Base-by-base conservation (phyloP, 2,888 invertebrate species). In the Sipunculus nudus region DNA sequence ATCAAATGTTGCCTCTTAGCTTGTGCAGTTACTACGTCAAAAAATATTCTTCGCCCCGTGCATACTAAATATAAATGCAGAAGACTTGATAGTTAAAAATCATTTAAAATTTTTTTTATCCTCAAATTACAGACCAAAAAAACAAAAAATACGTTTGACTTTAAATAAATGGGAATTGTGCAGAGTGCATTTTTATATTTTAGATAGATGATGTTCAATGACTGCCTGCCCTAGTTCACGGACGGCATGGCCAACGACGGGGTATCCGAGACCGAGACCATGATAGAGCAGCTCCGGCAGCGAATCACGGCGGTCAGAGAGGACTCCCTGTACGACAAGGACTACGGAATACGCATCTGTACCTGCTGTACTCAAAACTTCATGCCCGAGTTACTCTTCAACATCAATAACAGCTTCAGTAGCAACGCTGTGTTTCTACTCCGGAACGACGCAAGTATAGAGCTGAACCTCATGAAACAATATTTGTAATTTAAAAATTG, bases 181-280 rank as follows among this genome's bases (percentile, higher is more conserved):
- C n/a, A n/a, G n/a, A n/a, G n/a, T n/a, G n/a, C n/a, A n/a, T n/a
- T n/a, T n/a, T n/a, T n/a, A n/a, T n/a, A n/a, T n/a, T n/a, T n/a
- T n/a, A n/a, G n/a, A n/a, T n/a, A n/a, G n/a, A n/a, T n/a, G n/a
- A n/a, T n/a, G n/a, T n/a, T 57, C 50, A 68, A 70, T 54, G 71
- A 78, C 68, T 72, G 75, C 52, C 76, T 79, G 43, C 64, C 78
- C 23, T 66, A 78, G 8, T 77, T 79, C 55, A 75, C 78, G 3
- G 79, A 79, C 54, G 79, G 79, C 0, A 77, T 77, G 58, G 70
- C 78, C n/a, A 79, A 78, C 65, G 73, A 72, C 21, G 79, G 79
- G 5, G 69, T 75, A 10, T 70, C 66, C 1, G 70, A 75, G 8
- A 67, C 75, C 4, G 63, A 66, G 6, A 56, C 65, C 10, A 65